Evolutionary conservation across 1,140 invertebrate species (phyloP).

Genomic region (Drosophila burlai): DNA sequence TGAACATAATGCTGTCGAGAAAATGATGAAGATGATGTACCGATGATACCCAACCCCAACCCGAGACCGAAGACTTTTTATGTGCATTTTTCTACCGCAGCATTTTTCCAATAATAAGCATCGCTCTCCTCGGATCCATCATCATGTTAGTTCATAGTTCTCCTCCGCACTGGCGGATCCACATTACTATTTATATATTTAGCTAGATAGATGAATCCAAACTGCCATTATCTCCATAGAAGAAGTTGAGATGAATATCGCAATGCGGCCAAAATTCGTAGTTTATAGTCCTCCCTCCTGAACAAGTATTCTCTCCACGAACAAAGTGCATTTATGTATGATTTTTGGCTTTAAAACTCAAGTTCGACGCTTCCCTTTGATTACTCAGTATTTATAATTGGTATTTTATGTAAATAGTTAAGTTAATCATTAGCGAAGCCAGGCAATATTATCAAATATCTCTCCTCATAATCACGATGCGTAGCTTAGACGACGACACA

Average conservation of each 20-base stretch:
- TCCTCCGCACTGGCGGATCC: constrained; percentile 37
- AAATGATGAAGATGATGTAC: constrained; percentile 61
- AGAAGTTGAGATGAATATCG: constrained; percentile 28
- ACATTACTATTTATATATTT: constrained; percentile 18
- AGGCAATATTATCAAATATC: constrained; percentile 49
- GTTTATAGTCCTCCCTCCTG: constrained; percentile 20
- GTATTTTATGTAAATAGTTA: constrained; percentile 55
- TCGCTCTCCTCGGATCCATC: constrained; percentile 35
- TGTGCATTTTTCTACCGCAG: constrained; percentile 73
- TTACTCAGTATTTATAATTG: constrained; percentile 59
- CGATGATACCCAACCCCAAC: constrained; percentile 21
- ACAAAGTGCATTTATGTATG: constrained; percentile 22
- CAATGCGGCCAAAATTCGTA: constrained; percentile 47
- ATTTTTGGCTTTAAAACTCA: constrained; percentile 16
- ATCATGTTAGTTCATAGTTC: constrained; percentile 54
- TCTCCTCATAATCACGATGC: constrained; percentile 7
- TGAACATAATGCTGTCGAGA: constrained; percentile 86
- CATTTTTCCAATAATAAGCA: constrained; percentile 49
- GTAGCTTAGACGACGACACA: constrained; percentile 11
- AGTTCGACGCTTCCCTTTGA: constrained; percentile 5
- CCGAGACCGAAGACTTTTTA: constrained; percentile 81
- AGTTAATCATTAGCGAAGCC: constrained; percentile 29
- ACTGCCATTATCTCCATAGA: constrained; percentile 56
- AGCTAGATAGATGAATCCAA: constrained; percentile 46
- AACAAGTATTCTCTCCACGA: constrained; percentile 39